phyloP scores from a whole-genome alignment of 1,140 invertebrate species.

The Agrypnia vestita region DNA sequence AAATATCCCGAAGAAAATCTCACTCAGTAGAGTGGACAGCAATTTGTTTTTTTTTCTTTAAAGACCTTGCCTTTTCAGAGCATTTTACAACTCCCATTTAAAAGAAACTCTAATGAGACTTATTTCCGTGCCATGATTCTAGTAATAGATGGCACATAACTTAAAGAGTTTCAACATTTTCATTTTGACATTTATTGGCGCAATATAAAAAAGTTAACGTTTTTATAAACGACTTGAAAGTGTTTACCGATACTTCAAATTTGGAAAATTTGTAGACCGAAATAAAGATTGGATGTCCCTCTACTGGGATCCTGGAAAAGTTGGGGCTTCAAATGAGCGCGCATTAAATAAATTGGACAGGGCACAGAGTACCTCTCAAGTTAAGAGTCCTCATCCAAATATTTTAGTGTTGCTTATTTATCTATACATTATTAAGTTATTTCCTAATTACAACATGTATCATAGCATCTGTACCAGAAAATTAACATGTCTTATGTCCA shows the following conservation, averaged over 20 bases:
- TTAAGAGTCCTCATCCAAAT: too few relatives aligned
- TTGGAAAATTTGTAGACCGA: not conserved
- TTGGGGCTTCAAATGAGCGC: constrained; percentile 8
- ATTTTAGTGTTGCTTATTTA: too few relatives aligned
- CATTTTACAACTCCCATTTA: constrained; percentile 24
- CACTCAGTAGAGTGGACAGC: constrained; percentile 2
- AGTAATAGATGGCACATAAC: not conserved
- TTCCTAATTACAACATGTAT: too few relatives aligned
- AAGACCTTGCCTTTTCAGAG: constrained; percentile 11
- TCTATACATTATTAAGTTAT: too few relatives aligned
- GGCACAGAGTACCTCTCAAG: not conserved
- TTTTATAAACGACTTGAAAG: not conserved
- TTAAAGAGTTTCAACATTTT: not conserved
- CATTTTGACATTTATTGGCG: not conserved
- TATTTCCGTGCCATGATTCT: not conserved
- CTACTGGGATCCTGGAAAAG: not conserved
- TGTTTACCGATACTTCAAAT: not conserved
- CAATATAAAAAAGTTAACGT: not conserved
- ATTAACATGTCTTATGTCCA: too few relatives aligned
- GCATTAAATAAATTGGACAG: constrained; percentile 19
- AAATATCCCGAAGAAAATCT: constrained; percentile 1
- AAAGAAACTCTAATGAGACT: constrained; percentile 25
- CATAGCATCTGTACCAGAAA: too few relatives aligned
- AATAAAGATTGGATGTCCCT: not conserved
- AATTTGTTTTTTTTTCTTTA: constrained; percentile 36